A percentile compares a stretch with the other conserved stretches of the same genome.
These are phyloP conservation scores for Spinibarbus caldwelli DNA, from an alignment of 2,797 vertebrate genomes.

Conservation along the genomic window DNA sequence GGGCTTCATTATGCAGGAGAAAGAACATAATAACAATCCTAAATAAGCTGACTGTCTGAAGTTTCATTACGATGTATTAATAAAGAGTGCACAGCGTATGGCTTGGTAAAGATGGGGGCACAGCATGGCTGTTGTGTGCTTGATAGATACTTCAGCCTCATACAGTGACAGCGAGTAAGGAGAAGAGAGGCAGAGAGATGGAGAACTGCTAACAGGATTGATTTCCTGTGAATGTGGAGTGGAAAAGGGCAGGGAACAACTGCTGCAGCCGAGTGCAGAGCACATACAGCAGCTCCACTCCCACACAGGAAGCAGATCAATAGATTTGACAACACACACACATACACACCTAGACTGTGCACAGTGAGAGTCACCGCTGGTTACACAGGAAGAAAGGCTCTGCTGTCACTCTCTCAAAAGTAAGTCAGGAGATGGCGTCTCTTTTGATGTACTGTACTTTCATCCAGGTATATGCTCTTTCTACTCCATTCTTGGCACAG, in stretches of 20 bases:
- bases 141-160: conserved; percentile 39
- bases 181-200: conserved; percentile 63
- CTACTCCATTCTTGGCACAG: conserved; percentile 5
- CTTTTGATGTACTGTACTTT: conserved; percentile 47
- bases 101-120: conserved; percentile 34
- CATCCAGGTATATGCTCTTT: conserved; percentile 5
- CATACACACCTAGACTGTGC: conserved; percentile 50
- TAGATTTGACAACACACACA: conserved; percentile 60
- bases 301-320: conserved; percentile 66
- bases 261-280: conserved; percentile 69
- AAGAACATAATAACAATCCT: conserved; percentile 42
- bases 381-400: conserved; percentile 56
- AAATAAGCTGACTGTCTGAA: conserved; percentile 37
- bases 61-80: conserved; percentile 34
- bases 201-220: conserved; percentile 78
- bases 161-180: conserved; percentile 60
- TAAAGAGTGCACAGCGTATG: conserved; percentile 21
- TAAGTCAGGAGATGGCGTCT: conserved; percentile 40
- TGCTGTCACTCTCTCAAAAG: conserved; percentile 38
- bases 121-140: conserved; percentile 1
- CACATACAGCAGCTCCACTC: conserved; percentile 66
- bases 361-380: conserved; percentile 47
- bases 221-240: conserved; percentile 80
- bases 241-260: conserved; percentile 73
- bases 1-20: conserved; percentile 55